These are phyloP conservation scores for Caranx ignobilis DNA, from an alignment of 2,113 vertebrate species.

Conservation along the genomic window DNA sequence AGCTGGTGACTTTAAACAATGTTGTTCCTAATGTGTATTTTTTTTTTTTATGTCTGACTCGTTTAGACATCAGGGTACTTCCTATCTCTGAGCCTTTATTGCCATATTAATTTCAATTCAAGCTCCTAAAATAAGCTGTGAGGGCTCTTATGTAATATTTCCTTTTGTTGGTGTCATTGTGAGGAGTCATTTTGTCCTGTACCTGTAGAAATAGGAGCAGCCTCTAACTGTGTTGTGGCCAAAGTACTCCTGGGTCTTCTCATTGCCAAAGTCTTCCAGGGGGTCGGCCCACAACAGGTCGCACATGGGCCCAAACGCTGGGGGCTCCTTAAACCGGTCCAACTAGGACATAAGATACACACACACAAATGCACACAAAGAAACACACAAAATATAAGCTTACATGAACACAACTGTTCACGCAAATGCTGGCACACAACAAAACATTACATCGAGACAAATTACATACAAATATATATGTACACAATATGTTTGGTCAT, in stretches of 20 bases:
- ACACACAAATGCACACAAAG: slow-evolving; percentile 28
- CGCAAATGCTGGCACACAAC: not conserved
- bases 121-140: slow-evolving; percentile 13
- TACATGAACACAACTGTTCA: slow-evolving; percentile 19
- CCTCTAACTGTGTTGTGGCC: slow-evolving; percentile 87
- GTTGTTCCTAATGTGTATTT: not conserved
- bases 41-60: slow-evolving; percentile 11
- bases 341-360: slow-evolving; percentile 72
- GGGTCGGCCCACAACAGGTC: slow-evolving; percentile 89
- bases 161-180: not conserved
- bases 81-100: slow-evolving; percentile 21
- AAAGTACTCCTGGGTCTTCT: slow-evolving; percentile 89
- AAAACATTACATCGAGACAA: not conserved
- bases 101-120: slow-evolving; percentile 13
- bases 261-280: slow-evolving; percentile 88
- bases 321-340: slow-evolving; percentile 89
- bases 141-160: slow-evolving; percentile 22
- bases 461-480: not conserved
- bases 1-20: slow-evolving; percentile 21
- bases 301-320: slow-evolving; percentile 89
- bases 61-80: slow-evolving; percentile 19
- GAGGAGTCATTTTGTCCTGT: slow-evolving; percentile 25
- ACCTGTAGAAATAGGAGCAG: slow-evolving; percentile 90
- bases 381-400: slow-evolving; percentile 20
- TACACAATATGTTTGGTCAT: not conserved